Evolutionary conservation across 2,888 invertebrate genomes (phyloP).

Genomic region (Chymomyza amoena): DNA sequence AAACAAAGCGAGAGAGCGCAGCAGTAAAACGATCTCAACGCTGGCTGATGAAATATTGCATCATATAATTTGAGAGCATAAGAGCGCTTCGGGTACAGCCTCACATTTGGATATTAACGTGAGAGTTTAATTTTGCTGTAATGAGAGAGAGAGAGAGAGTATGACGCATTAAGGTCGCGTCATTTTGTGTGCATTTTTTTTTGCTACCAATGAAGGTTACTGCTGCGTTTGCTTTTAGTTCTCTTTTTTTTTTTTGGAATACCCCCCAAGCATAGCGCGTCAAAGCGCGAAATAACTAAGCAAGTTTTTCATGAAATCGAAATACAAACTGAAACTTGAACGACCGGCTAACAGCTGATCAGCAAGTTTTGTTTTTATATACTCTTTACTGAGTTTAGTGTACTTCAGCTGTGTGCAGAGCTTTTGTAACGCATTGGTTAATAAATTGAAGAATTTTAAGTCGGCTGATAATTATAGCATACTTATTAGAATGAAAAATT

Average conservation of each 20-base stretch:
- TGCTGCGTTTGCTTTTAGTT: constrained; percentile 8
- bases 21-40: background rate
- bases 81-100: background rate
- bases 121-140: constrained; percentile 16
- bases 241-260: constrained; percentile 18
- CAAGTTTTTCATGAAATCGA: constrained; percentile 43
- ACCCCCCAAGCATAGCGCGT: constrained; percentile 38
- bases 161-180: constrained; percentile 44
- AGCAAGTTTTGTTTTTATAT: constrained; percentile 53
- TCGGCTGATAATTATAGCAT: no score
- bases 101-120: background rate
- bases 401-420: background rate
- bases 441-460: no score
- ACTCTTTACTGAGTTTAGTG: background rate
- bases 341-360: constrained; percentile 60
- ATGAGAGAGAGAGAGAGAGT: constrained; percentile 42
- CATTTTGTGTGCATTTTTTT: background rate
- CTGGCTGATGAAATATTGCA: constrained; percentile 72
- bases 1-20: background rate
- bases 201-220: constrained; percentile 44
- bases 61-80: constrained; percentile 43
- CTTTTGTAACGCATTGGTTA: background rate
- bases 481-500: no score
- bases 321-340: constrained; percentile 48
- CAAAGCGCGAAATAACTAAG: constrained; percentile 9